Evolutionary conservation across 1,140 invertebrate genomes (phyloP), one percentile per base, ranked within the genome.

Genomic region (Pantala flavescens): DNA sequence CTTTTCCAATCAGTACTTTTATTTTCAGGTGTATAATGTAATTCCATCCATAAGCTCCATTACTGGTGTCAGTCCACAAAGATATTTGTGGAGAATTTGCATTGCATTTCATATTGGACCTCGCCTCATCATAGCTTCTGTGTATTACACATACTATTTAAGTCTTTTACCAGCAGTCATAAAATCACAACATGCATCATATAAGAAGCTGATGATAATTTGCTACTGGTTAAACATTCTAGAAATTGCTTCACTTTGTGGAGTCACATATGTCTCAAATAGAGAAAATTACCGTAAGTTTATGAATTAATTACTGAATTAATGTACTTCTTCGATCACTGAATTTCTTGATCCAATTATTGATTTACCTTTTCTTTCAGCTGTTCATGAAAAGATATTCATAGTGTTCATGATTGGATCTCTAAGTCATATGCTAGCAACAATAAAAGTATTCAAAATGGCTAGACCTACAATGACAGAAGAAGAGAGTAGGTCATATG

Each of bases 261-360:
- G 93, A 71, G 94, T 96, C 19, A 95, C 94, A 19, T 96, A 95
- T 82, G 93, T 97, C 81, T 95, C 94, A 43, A 96, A 96, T 83
- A 89, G 90, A 81, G 94, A 96, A 85, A 97, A 97, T 84, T 97
- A 96, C 86, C 92, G 95, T 96, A 86, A 91, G 93, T 90, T 72
- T 72, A 72, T 2, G 10, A 5, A 24, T 63, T 63, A n/a, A n/a
- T n/a, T n/a, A n/a, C n/a, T n/a, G n/a, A n/a, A n/a, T n/a, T 2
- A 36, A 36, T 36, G 3, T 36, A 9, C 2, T 36, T 36, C 28
- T 36, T 9, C 2, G 28, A 36, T 36, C 9, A 36, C 28, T 36
- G 28, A 36, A 2, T 36, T 36, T 5, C 9, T 5, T 9, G 9
- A 36, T 5, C 9, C 28, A 36, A 5, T 36, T 36, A 36, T 36